Base-by-base conservation (phyloP, 2,113 vertebrate species). In the Vanacampus margaritifer region DNA sequence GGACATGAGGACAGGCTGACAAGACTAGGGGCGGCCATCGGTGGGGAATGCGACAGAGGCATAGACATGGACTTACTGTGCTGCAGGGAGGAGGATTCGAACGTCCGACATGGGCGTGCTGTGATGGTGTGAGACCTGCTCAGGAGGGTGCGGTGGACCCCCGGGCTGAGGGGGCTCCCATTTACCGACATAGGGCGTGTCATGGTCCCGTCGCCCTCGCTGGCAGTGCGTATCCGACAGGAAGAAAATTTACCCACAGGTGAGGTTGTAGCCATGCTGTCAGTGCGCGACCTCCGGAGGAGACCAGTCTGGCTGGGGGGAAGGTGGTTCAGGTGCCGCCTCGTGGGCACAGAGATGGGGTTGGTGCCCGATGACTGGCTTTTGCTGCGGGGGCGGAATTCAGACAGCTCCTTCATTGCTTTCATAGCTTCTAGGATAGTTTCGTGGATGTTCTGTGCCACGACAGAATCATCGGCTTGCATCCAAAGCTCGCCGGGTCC, bases 401-500 rank as follows among this genome's bases (percentile, higher is more conserved):
- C 96, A 57, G 93, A 95, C 68, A 96, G 92, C 91, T 98, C 97
- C 88, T 97, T 97, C 90, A 99, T 94, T 3, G 96, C 95, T 84
- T 95, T 96, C 97, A 99, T 99, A 6, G 95, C 96, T 84, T 97
- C 97, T 79, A 99, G 72, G 68, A 98, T 96, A 37, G 97, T 99
- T 86, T 99, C 97, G 68, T 99, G 97, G 77, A 99, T 99, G 84
- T 95, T 97, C 73, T 98, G 97, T n/a, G 97, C 97, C 81, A 99
- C 97, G 79, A 99, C 97, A 0, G 94, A 94, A 86, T 99, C 97
- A 51, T 98, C 97, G 0, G 95, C 95, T 81, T 99, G 97, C 97
- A 99, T 98, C 97, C 97, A 99, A 23, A 99, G 86, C 89, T 99
- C 97, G 3, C 97, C 96, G 6, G 97, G 96, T n/a, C 96, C 97